Conservation (phyloP, 2,113 vertebrate genomes). For the Peromyscus californicus region DNA sequence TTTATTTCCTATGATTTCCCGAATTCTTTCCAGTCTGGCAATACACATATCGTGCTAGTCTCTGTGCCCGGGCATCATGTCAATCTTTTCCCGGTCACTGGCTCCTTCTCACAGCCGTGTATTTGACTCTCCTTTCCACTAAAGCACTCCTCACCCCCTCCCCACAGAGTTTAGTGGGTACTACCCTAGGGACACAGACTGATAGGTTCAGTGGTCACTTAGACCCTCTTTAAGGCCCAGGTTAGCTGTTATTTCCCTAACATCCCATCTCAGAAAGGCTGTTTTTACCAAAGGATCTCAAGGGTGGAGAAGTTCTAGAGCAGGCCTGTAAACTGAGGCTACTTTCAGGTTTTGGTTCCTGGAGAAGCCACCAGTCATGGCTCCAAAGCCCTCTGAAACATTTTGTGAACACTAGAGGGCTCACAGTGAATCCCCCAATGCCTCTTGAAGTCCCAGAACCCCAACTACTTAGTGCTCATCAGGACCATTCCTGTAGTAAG, state of each 20-base stretch:
- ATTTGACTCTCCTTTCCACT: background rate
- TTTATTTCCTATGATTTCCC: conserved; percentile 68
- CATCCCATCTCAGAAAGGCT: conserved; percentile 11
- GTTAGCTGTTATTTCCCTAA: background rate
- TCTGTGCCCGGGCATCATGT: background rate
- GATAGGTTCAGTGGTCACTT: conserved; percentile 16
- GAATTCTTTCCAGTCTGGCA: conserved; percentile 3
- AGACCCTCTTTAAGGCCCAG: conserved; percentile 52
- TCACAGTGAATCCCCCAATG: conserved; percentile 40
- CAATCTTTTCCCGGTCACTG: background rate
- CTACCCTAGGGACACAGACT: background rate
- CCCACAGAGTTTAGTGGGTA: background rate
- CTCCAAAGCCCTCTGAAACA: conserved; percentile 44
- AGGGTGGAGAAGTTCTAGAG: conserved; percentile 57
- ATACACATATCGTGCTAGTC: background rate
- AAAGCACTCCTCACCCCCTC: rapidly evolving
- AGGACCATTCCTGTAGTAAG: conserved; percentile 41
- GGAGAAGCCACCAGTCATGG: conserved; percentile 13
- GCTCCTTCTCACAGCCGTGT: background rate
- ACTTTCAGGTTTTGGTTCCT: conserved; percentile 32
- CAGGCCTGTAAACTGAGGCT: conserved; percentile 16
- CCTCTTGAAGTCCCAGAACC: conserved; percentile 31
- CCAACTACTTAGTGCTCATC: background rate
- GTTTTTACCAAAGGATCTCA: conserved; percentile 57
- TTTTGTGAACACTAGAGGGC: conserved; percentile 21